These are phyloP conservation scores for Athetis lepigone DNA, from an alignment of 2,888 invertebrate species.

Conservation along the genomic window DNA sequence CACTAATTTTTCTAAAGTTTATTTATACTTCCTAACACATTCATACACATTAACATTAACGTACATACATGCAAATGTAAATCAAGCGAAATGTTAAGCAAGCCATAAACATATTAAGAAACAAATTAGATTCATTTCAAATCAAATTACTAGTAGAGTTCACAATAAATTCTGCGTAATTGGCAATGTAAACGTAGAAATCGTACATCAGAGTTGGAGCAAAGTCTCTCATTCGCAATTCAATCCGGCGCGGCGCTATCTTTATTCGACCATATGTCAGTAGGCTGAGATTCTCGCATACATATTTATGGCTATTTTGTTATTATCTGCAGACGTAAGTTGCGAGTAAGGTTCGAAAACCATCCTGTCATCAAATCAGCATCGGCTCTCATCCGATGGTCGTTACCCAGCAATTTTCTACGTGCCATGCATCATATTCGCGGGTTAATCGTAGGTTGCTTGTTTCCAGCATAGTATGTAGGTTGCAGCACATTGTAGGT, in stretches of 20 bases:
- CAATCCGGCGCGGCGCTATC: constrained; percentile 36
- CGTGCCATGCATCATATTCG: constrained; percentile 77
- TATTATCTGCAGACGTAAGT: constrained; percentile 42
- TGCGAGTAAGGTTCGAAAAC: constrained; percentile 58
- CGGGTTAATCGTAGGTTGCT: constrained; percentile 78
- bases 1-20: constrained; percentile 16
- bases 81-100: constrained; percentile 13
- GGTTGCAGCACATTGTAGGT: constrained; percentile 81
- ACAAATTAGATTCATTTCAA: constrained; percentile 29
- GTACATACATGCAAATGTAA: constrained; percentile 6
- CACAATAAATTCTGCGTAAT: constrained; percentile 53
- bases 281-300: constrained; percentile 34
- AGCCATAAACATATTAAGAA: constrained; percentile 36
- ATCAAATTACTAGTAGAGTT: constrained; percentile 26
- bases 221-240: constrained; percentile 45
- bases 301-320: constrained; percentile 43
- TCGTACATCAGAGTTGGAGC: constrained; percentile 33
- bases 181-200: constrained; percentile 49
- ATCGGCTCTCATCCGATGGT: constrained; percentile 58
- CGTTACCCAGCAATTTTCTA: constrained; percentile 72
- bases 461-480: constrained; percentile 78
- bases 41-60: too few species aligned
- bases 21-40: too few species aligned
- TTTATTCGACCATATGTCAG: constrained; percentile 41
- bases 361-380: constrained; percentile 70